Base-by-base conservation (phyloP, 2,113 vertebrate species). In the Pogona vitticeps region DNA sequence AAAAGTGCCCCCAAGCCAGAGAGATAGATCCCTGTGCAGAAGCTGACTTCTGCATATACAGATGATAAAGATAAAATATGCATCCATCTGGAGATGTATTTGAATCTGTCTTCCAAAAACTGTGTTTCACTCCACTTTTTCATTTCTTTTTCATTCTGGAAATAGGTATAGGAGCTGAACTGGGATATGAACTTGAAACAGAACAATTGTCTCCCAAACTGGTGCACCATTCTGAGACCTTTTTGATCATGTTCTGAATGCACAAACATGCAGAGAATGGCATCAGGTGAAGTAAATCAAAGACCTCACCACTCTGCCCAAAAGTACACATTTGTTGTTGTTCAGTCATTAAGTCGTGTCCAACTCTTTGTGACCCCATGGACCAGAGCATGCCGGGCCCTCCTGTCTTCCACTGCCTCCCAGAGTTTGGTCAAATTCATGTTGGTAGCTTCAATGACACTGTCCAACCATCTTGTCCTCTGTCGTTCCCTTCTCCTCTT, bases 41-140 rank as follows among this genome's bases (percentile, higher is more conserved):
- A 63, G 12, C 23, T 65, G 59, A 18, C 14, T 28, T 38, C 36
- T 65, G 61, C 20, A 38, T 36, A 88, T 82, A n/a, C 83, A 36
- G 71, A 0, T 0, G 56, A 90, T 85, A n/a, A 80, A 72, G 91
- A 91, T 87, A 75, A 36, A 93, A 72, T n/a, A 70, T 20, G 28
- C 40, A 28, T 42, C 89, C 58, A 2, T 52, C 10, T 52, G 46
- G 6, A 76, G 15, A 6, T 15, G 28, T 12, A 9, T 56, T 26
- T n/a, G 56, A 31, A 21, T 78, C n/a, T n/a, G 59, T 61, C 52
- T 10, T 36, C 9, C n/a, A 59, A 23, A 63, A 38, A 40, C 12
- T 13, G 31, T 17, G n/a, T 18, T 42, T 7, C 33, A 40, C 12
- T 28, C 21, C 31, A 38, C 15, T 36, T 28, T 42, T 33, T 8